Base-by-base conservation (phyloP, 2,113 vertebrate genomes). In the Tragelaphus buxtoni region DNA sequence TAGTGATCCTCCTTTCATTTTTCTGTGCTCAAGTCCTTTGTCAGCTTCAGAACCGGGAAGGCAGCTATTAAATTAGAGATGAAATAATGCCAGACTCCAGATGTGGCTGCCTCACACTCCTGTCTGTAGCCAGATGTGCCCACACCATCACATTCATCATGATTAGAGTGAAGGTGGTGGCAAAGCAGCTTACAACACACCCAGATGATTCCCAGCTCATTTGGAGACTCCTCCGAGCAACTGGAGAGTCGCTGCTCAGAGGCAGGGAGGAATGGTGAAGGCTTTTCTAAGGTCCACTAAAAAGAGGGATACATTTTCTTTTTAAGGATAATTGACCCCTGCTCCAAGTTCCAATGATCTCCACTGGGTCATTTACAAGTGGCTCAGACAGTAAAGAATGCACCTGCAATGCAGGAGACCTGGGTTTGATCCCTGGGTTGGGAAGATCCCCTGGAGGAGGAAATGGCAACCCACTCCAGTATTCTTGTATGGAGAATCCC, bases 61-160 rank as follows among this genome's bases (percentile, higher is more conserved):
- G 76, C 90, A 90, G 95, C 96, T 95, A 84, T 97, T 98, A 97
- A 96, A 97, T 96, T 96, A 98, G 90, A 97, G 96, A 94, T 65
- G 79, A 95, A 97, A 97, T 86, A 95, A 93, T 1, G 7, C 72
- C 95, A 97, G 96, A 22, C 90, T 96, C 93, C 97, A 96, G 96
- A 96, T 97, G 97, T 95, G 97, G 72, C 90, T 87, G 93, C 95
- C 42, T 88, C 90, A 92, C 63, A 76, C 61, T 97, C 55, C 69
- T 92, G 95, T 90, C 93, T 98, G 96, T 18, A 96, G 96, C 96
- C 97, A 97, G 96, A 96, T 97, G 96, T 97, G 90, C 77, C 74
- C 85, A 72, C 45, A 47, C 72, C 17, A 9, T 51, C 6, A 1
- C 92, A 91, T 97, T 80, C 53, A 91, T 98, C 97, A 97, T 80